A percentile compares a stretch with the other conserved stretches of the same genome.
Evolutionary conservation across 2,888 invertebrate genomes (phyloP).

Genomic region (Tenthredo distinguenda): DNA sequence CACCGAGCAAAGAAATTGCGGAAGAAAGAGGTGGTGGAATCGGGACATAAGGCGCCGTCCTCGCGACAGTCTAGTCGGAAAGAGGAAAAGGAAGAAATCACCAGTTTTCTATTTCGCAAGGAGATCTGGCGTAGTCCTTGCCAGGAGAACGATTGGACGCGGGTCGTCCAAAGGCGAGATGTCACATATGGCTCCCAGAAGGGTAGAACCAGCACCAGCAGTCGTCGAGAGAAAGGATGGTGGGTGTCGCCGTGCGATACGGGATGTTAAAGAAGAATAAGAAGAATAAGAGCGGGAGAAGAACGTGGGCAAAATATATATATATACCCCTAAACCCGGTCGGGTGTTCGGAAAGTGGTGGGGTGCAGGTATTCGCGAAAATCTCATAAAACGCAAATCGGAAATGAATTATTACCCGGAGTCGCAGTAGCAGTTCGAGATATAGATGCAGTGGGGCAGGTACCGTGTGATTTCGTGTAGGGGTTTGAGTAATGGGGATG

Average conservation of each 20-base stretch:
- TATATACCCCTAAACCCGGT: not conserved
- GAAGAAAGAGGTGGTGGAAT: constrained; percentile 11
- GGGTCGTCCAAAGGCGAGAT: constrained; percentile 37
- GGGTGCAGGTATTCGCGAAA: constrained; percentile 27
- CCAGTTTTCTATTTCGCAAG: constrained; percentile 47
- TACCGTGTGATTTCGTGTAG: constrained; percentile 62
- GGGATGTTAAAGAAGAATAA: not conserved
- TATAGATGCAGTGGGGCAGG: constrained; percentile 23
- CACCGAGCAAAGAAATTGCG: constrained; percentile 36
- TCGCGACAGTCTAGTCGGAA: not conserved
- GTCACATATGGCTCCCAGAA: constrained; percentile 48
- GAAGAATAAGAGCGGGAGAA: not conserved
- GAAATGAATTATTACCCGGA: constrained; percentile 54
- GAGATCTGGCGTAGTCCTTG: constrained; percentile 2
- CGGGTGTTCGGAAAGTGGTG: too few species aligned
- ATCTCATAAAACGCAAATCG: constrained; percentile 57
- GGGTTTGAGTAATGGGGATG: constrained; percentile 69
- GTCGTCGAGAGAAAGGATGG: constrained; percentile 28
- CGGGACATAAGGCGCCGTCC: constrained; percentile 19
- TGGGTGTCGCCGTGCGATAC: not conserved
- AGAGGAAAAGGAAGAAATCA: constrained; percentile 35
- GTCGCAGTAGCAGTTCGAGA: not conserved
- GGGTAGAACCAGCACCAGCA: not conserved
- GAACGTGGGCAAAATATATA: constrained; percentile 10
- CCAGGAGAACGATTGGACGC: constrained; percentile 20